Evolutionary conservation across 2,113 vertebrate genomes (phyloP), one percentile per base, ranked within the genome.

Genomic region (Neodontobutis hainanensis): DNA sequence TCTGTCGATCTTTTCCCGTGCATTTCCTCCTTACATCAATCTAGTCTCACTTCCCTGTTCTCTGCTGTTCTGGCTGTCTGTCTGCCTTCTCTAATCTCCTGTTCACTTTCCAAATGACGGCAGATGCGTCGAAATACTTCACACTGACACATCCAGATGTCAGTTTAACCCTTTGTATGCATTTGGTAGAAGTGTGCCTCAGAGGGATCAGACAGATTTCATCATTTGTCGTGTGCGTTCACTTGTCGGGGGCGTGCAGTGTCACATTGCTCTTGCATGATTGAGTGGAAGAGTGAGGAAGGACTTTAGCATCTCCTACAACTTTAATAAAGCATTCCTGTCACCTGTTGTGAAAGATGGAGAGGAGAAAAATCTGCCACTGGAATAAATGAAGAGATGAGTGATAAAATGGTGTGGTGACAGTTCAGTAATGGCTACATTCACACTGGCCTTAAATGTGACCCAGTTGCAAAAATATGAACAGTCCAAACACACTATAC

Each of bases 31-130:
- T 81, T 67, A 61, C 50, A 19, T 77, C 83, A 63, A n/a, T 76
- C 68, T 74, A 5, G 36, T 84, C 66, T 85, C 87, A 87, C 87
- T 88, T 85, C 84, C 68, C 51, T 16, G 3, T 70, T 65, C 38
- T 68, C 48, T 43, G 42, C 64, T 58, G 75, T 61, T 77, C 60
- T 6, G 46, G 55, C 53, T 68, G 50, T 50, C 76, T 44, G 8
- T 12, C 40, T 10, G 10, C 11, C 12, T 40, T 49, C 50, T 64
- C 56, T 66, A 70, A 81, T 82, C 84, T 63, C 76, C 57, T 32
- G 65, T 45, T 81, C 52, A 10, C 59, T 64, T 76, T 65, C 61
- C 51, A 64, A 77, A 81, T 65, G 0, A 6, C 61, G 65, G 64
- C 81, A 77, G 79, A 84, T 77, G 70, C 84, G 63, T 76, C 38